A percentile compares a stretch with the other conserved stretches of the same genome.
These are phyloP conservation scores for Balearica regulorum DNA, from an alignment of 2,797 vertebrate species.

Conservation along the genomic window DNA sequence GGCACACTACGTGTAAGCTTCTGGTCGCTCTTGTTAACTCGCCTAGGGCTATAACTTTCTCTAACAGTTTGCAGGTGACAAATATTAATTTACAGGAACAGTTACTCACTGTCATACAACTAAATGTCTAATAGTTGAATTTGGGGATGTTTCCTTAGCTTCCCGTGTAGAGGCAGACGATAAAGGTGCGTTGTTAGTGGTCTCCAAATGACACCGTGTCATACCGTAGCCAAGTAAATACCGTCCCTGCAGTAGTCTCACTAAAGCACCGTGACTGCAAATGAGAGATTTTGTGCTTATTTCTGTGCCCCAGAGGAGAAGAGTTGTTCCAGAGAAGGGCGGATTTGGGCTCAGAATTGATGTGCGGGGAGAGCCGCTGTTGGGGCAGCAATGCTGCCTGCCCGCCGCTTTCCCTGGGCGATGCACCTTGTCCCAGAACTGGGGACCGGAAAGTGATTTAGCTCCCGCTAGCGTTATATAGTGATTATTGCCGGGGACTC, in stretches of 20 bases:
- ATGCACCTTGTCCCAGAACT: background rate
- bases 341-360: background rate
- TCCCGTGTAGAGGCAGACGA: background rate
- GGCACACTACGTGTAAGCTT: background rate
- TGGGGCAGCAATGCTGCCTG: background rate
- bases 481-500: background rate
- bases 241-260: background rate
- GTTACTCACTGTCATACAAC: background rate
- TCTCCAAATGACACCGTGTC: background rate
- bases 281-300: background rate
- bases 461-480: background rate
- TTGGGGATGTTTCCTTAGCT: background rate
- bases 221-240: accelerated
- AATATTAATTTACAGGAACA: background rate
- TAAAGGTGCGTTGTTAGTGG: background rate
- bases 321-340: background rate
- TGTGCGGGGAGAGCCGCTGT: background rate
- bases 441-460: background rate
- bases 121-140: background rate
- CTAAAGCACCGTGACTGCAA: background rate
- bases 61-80: background rate
- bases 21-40: background rate
- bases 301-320: background rate
- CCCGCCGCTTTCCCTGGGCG: background rate
- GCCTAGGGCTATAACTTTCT: background rate